A percentile compares a stretch with the other conserved stretches of the same genome.
Conservation (phyloP, 1,140 invertebrate genomes). For the Telenomus remus region DNA sequence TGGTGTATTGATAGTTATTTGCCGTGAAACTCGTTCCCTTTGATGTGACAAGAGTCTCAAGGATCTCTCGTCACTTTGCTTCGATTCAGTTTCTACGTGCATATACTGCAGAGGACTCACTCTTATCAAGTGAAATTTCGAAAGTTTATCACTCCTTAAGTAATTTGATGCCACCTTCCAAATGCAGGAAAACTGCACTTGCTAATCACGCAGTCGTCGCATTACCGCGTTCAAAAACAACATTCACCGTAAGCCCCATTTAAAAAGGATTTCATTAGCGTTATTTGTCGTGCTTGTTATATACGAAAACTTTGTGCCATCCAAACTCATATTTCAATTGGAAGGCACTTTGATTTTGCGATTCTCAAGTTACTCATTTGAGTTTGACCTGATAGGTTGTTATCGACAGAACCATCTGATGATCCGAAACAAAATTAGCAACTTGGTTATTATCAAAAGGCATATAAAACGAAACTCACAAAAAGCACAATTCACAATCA, state of each 20-base stretch:
- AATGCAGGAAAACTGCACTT: slow-evolving; percentile 30
- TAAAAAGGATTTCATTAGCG: no score
- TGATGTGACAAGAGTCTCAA: slow-evolving; percentile 57
- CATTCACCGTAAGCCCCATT: no score
- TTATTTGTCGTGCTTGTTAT: no score
- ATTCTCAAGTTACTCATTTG: no score
- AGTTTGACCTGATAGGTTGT: no score
- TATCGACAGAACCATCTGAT: no score
- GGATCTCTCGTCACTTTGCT: slow-evolving; percentile 52
- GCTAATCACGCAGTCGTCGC: slow-evolving; percentile 2
- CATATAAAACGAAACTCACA: no score
- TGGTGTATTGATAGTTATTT: slow-evolving; percentile 59
- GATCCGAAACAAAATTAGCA: neutral
- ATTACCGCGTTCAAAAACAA: no score
- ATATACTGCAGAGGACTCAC: slow-evolving; percentile 36
- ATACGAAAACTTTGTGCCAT: no score
- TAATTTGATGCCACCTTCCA: slow-evolving; percentile 43
- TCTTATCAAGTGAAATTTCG: slow-evolving; percentile 52
- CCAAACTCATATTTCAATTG: no score
- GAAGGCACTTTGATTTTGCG: no score
- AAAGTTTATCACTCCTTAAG: slow-evolving; percentile 46
- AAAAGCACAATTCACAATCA: slow-evolving; percentile 20
- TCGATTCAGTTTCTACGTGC: slow-evolving; percentile 53
- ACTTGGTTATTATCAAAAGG: neutral
- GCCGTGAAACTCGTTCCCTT: slow-evolving; percentile 54